Base-by-base conservation (phyloP, 2,797 vertebrate genomes). In the Heteromormyrus szaboi region DNA sequence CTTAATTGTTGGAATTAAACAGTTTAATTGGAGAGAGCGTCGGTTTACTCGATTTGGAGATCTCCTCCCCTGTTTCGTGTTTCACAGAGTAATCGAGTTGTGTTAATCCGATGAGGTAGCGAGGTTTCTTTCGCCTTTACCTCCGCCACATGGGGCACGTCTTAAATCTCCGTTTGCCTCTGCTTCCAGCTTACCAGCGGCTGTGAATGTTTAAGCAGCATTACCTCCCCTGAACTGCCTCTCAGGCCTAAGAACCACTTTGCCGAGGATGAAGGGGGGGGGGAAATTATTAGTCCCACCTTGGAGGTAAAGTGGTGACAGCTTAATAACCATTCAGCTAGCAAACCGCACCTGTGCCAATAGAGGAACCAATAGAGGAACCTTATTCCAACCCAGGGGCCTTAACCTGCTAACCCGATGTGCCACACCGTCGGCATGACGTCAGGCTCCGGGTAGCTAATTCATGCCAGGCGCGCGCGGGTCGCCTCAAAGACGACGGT, bases 261-360 rank as follows among this genome's bases (percentile, higher is more conserved):
- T 90, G 91, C 90, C 91, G 85, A 88, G 85, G 90, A 88, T 41
- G 92, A 54, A 89, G 1, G 62, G 25, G 84, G 86, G 89, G 90
- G 90, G 92, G 59, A 22, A 51, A 91, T 50, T 88, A 89, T 44
- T 68, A 91, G 91, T 93, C 90, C 91, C 92, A 90, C 92, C 91
- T 88, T 92, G 92, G 91, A 92, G 94, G 93, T 91, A 91, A 89
- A 93, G 94, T 94, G 94, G 93, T 94, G 94, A 95, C 94, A 95
- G 93, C 92, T 95, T 95, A 95, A 95, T 94, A 91, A 93, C 90
- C 92, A 92, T 93, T 53, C 0, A 89, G 92, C 93, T 89, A 29
- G 89, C 88, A 90, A 92, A 90, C 94, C 94, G 93, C 94, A 90
- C 94, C 94, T 94, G 91, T 90, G 90, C 93, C 93, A 88, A 51